Percentiles rank a stretch among this genome's conserved stretches.
Evolutionary conservation across 2,113 vertebrate genomes (phyloP).

Genomic region (Chionodraco myersi): DNA sequence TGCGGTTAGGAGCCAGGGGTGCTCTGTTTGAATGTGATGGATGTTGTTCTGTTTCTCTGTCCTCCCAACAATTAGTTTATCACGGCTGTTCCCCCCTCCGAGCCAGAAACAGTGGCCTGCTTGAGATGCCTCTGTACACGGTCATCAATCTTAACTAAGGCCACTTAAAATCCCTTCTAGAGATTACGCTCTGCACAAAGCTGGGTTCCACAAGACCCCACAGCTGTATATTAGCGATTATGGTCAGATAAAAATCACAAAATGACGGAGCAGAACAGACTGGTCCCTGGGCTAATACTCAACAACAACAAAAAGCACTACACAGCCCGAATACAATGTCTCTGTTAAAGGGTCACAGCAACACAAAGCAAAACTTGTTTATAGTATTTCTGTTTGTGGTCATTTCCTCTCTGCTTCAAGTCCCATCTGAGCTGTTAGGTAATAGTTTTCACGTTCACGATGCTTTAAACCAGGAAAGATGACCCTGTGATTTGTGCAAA

Average conservation of each 20-base stretch:
- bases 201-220: slow-evolving; percentile 32
- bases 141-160: slow-evolving; percentile 67
- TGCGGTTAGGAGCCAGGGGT: slow-evolving; percentile 47
- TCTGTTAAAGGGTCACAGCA: slow-evolving; percentile 52
- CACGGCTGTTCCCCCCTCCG: slow-evolving; percentile 37
- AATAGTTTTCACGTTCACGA: background rate
- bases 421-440: slow-evolving; percentile 6
- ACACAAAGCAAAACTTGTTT: slow-evolving; percentile 46
- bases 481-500: background rate
- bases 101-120: slow-evolving; percentile 44
- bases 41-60: slow-evolving; percentile 60
- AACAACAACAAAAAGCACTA: slow-evolving; percentile 11
- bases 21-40: slow-evolving; percentile 64
- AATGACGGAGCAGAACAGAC: slow-evolving; percentile 54
- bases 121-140: slow-evolving; percentile 44
- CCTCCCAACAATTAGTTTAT: slow-evolving; percentile 63
- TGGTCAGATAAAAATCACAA: background rate
- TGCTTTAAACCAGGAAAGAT: background rate
- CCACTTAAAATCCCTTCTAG: slow-evolving; percentile 51
- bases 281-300: slow-evolving; percentile 27
- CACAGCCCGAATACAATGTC: slow-evolving; percentile 34
- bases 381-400: slow-evolving; percentile 41
- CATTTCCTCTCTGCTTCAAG: slow-evolving; percentile 2
- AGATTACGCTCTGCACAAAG: slow-evolving; percentile 50
- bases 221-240: background rate